Evolutionary conservation across 2,113 vertebrate species (phyloP).

Genomic region (Ochotona curzoniae): DNA sequence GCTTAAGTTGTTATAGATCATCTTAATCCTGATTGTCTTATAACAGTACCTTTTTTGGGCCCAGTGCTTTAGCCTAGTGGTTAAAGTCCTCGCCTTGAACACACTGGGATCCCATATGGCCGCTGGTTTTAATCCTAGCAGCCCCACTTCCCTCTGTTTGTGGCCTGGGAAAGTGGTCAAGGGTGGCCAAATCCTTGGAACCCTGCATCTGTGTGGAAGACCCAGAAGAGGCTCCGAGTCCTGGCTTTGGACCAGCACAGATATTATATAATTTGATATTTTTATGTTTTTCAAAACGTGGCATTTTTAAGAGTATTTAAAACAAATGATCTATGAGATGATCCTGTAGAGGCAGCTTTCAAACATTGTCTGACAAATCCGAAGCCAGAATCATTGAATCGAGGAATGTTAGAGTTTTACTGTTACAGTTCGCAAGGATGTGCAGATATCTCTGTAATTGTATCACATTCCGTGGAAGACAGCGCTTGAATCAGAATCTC

Average conservation of each 20-base stretch:
- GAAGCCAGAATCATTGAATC: not conserved
- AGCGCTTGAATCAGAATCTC: not conserved
- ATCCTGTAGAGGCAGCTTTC: not conserved
- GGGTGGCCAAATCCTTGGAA: no score
- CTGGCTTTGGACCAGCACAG: not conserved
- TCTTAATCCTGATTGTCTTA: not conserved
- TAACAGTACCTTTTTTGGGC: not conserved
- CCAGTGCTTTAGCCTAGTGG: not conserved
- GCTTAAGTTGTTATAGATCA: not conserved
- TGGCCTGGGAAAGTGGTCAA: no score
- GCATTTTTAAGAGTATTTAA: not conserved
- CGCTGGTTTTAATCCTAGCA: no score
- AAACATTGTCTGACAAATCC: not conserved
- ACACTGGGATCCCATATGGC: no score
- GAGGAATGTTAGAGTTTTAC: not conserved
- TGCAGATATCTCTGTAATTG: not conserved
- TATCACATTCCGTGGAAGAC: not conserved
- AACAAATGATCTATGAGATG: not conserved
- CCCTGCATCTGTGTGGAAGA: no score
- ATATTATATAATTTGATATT: not conserved
- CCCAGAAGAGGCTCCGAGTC: no score
- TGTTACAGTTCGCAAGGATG: slow-evolving; percentile 19
- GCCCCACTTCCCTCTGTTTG: no score
- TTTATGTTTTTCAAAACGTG: not conserved
- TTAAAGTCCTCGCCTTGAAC: no score